Evolutionary conservation across 2,113 vertebrate species (phyloP).

Genomic region (Trogon melanurus): DNA sequence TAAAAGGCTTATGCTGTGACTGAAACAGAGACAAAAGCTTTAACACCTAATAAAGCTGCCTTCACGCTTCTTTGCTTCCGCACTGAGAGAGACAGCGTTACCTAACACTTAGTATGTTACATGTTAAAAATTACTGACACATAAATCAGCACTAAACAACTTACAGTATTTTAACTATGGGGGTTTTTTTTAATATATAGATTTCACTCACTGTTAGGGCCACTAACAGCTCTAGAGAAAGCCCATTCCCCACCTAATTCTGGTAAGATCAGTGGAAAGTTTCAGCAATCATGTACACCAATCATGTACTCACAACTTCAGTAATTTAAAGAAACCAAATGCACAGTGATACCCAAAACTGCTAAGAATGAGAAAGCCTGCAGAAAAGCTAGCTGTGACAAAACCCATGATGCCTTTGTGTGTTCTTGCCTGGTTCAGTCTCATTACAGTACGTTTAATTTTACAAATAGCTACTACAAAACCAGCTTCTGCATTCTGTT

Average conservation of each 20-base stretch:
- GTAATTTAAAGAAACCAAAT: background rate
- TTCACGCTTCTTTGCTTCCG: background rate
- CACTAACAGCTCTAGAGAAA: background rate
- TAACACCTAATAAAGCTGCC: background rate
- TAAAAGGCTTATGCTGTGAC: background rate
- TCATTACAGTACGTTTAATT: background rate
- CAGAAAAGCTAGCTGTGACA: background rate
- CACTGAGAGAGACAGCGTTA: background rate
- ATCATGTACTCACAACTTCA: background rate
- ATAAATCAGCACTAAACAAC: background rate
- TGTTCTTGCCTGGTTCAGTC: background rate
- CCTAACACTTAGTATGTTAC: background rate
- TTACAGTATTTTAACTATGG: background rate
- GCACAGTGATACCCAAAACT: background rate
- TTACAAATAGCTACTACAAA: slow-evolving; percentile 1
- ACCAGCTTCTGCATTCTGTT: background rate
- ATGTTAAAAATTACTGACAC: background rate
- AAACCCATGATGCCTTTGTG: background rate
- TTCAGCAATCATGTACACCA: background rate
- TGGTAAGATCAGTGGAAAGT: background rate
- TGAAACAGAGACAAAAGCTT: background rate
- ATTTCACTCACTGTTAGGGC: background rate
- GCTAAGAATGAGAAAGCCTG: background rate
- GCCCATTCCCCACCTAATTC: background rate
- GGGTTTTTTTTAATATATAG: background rate